phyloP scores from a whole-genome alignment of 2,888 invertebrate genomes.

The Diarsia dahlii region DNA sequence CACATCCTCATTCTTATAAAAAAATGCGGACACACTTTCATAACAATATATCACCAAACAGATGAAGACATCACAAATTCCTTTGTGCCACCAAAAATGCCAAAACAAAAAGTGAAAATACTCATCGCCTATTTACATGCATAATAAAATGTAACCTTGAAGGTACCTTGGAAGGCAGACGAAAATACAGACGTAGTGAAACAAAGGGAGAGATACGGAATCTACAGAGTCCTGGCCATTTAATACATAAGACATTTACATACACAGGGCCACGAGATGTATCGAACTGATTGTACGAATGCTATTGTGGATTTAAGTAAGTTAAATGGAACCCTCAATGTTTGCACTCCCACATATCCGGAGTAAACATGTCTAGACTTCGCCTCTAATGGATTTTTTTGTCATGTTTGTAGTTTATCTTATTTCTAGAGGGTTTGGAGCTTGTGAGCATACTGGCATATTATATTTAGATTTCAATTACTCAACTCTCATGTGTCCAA shows the following conservation, averaged over 20 bases:
- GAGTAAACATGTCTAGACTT: constrained; percentile 66
- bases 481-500: not conserved
- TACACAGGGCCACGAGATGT: constrained; percentile 80
- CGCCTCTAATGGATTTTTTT: constrained; percentile 15
- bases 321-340: constrained; percentile 84
- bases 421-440: not conserved
- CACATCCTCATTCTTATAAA: constrained; percentile 5
- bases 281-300: constrained; percentile 77
- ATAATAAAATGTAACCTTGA: constrained; percentile 71
- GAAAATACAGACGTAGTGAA: constrained; percentile 69
- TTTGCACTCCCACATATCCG: constrained; percentile 74
- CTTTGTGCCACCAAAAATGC: constrained; percentile 42
- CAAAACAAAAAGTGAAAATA: constrained; percentile 24
- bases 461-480: not conserved
- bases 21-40: constrained; percentile 4
- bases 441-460: not conserved
- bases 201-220: constrained; percentile 79
- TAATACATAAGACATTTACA: constrained; percentile 85
- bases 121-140: constrained; percentile 43
- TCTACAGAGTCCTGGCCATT: constrained; percentile 75
- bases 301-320: constrained; percentile 78
- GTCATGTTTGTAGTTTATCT: not conserved
- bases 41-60: constrained; percentile 11
- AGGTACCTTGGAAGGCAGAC: constrained; percentile 65
- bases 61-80: constrained; percentile 34